Evolutionary conservation across 1,140 invertebrate genomes (phyloP).

Genomic region (Tetramorium parvispinum): DNA sequence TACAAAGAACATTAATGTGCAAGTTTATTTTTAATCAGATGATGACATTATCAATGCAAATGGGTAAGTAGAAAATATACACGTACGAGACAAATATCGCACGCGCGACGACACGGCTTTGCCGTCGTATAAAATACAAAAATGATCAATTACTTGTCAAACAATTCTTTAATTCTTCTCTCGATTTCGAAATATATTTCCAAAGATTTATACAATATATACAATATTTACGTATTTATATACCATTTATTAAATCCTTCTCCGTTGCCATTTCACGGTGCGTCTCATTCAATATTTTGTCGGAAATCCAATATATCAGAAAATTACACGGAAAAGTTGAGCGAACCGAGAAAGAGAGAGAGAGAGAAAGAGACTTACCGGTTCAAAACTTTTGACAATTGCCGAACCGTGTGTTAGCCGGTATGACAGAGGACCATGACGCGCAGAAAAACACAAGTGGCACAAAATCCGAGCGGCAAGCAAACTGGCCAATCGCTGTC

Average conservation of each 20-base stretch:
- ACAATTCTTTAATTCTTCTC: not conserved
- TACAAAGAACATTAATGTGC: no score
- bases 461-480: no score
- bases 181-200: not conserved
- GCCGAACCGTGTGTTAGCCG: not conserved
- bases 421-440: no score
- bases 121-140: not conserved
- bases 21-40: no score
- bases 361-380: not conserved
- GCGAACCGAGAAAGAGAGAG: no score
- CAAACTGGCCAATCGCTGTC: no score
- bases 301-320: slow-evolving; percentile 10
- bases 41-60: no score
- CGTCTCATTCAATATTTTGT: not conserved
- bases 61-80: no score
- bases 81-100: no score
- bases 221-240: slow-evolving; percentile 14
- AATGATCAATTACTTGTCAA: not conserved
- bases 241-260: slow-evolving; percentile 83
- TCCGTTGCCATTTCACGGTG: slow-evolving; percentile 78
- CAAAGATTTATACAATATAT: slow-evolving; percentile 4
- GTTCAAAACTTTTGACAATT: slow-evolving; percentile 1
- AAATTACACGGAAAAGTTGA: not conserved
- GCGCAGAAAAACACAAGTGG: no score
- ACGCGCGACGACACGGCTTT: no score